Conservation (phyloP, 92 coral and sea anemone species). For the Palythoa grandiflora region DNA sequence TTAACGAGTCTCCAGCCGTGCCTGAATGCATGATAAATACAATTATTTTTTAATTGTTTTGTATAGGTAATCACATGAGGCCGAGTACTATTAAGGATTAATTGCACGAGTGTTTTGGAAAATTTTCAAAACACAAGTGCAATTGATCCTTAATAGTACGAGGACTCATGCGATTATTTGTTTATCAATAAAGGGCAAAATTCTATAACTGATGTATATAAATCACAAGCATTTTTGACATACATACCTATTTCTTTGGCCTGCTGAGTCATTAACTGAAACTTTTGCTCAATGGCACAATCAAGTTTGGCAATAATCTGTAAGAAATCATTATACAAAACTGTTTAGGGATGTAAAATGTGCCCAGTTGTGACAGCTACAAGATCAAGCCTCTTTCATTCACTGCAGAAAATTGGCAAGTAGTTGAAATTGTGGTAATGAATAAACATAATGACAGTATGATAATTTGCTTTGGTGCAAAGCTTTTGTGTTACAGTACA, state of each 20-base stretch:
- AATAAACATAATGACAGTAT: not conserved
- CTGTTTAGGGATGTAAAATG: not conserved
- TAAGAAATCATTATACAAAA: not conserved
- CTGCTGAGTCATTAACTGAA: slow-evolving; percentile 53
- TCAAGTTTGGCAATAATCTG: slow-evolving; percentile 46
- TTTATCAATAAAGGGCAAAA: too few species aligned
- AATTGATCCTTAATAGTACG: too few species aligned
- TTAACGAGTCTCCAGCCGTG: too few species aligned
- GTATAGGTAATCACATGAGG: not conserved
- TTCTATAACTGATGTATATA: too few species aligned
- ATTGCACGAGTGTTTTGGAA: too few species aligned
- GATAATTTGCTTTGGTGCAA: not conserved
- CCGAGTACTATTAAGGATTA: too few species aligned
- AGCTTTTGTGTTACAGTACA: not conserved
- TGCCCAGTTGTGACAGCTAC: slow-evolving; percentile 18
- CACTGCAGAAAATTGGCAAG: not conserved
- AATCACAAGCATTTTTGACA: not conserved
- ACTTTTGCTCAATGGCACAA: slow-evolving; percentile 53
- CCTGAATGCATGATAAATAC: too few species aligned
- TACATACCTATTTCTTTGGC: slow-evolving; percentile 50
- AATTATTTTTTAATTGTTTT: not conserved
- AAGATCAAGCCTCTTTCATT: not conserved
- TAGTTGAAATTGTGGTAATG: not conserved
- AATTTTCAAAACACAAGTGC: too few species aligned
- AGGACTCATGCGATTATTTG: too few species aligned